Evolutionary conservation across 1,140 invertebrate species (phyloP).

Genomic region (Pinna nobilis): DNA sequence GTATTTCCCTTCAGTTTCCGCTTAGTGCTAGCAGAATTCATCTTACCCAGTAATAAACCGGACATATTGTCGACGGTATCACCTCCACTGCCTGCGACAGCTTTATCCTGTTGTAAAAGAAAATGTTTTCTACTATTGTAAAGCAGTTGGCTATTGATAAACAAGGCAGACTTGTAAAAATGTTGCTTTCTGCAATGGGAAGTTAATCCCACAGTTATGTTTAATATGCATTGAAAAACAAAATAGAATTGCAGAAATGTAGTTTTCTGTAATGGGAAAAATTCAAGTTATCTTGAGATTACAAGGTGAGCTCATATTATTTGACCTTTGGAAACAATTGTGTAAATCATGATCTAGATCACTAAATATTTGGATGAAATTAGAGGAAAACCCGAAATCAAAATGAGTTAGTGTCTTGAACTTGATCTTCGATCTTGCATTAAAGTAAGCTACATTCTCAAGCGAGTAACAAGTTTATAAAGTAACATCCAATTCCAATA

Average conservation of each 20-base stretch:
- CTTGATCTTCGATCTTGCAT: no score
- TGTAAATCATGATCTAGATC: no score
- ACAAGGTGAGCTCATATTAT: no score
- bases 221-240: neutral
- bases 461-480: no score
- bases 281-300: no score
- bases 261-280: neutral
- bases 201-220: no score
- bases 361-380: neutral
- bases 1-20: slow-evolving; percentile 26
- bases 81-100: slow-evolving; percentile 19
- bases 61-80: slow-evolving; percentile 34
- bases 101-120: slow-evolving; percentile 19
- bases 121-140: neutral
- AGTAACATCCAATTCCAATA: no score
- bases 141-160: neutral
- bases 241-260: neutral
- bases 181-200: neutral
- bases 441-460: no score
- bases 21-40: slow-evolving; percentile 22
- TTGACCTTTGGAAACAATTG: no score
- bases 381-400: neutral
- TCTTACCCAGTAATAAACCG: slow-evolving; percentile 32
- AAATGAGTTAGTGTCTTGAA: no score
- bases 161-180: neutral